Base-by-base conservation (phyloP, 2,888 invertebrate genomes). In the Torymus auratus region DNA sequence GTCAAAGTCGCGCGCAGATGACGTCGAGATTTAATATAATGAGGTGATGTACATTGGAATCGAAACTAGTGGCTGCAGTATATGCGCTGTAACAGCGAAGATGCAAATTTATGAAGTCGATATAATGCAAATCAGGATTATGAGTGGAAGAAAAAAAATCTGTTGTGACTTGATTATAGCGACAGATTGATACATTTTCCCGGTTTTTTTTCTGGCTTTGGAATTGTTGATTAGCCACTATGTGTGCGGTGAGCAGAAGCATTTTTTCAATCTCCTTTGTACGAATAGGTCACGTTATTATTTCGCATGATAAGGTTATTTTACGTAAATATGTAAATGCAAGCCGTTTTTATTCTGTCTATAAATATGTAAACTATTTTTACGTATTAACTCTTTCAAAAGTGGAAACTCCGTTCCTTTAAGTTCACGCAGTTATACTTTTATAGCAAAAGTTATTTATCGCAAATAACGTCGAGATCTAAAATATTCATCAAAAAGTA, bases 1-100 rank as follows among this genome's bases (percentile, higher is more conserved):
- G 69, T 69, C 56, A 41, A 69, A 28, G 56, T 69, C 28, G 28
- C 55, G 56, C 17, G 13, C n/a, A 56, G 28, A 68, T 55, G 55
- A 2, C 28, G 28, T 3, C 28, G 28, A 2, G 28, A 28, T 55
- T n/a, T 23, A 23, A 55, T 68, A 62, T 58, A n/a, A 58, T 14
- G 10, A 55, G 55, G 15, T n/a, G 17, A 14, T 11, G 10, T 15
- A 50, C 2, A 15, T 58, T 15, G 58, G 13, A 20, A 61, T 23
- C 61, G 61, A 20, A 61, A 23, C 23, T 2, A 61, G 17, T 14
- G 17, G 61, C 61, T 14, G 61, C 2, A 41, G 41, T 41, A 23
- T 28, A 4, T 13, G 5, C 15, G n/a, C n/a, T n/a, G n/a, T 20
- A 11, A 2, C 20, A 3, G 62, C 64, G 64, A 15, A 64, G 41